These are phyloP conservation scores for Sebastes fasciatus DNA, from an alignment of 2,113 vertebrate species.

Conservation along the genomic window DNA sequence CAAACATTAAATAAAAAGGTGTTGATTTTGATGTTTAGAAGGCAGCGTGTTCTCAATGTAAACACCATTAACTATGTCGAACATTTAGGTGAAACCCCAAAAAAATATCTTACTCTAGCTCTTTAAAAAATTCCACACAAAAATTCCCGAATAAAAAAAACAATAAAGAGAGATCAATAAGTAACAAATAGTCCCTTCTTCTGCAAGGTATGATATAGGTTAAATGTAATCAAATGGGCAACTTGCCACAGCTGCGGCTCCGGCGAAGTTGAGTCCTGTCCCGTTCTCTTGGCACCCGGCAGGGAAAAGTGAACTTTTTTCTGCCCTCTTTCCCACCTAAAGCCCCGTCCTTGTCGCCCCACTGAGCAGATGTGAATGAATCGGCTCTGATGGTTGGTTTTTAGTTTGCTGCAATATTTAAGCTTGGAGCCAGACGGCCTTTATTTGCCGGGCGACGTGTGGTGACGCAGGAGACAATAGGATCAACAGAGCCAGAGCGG, in stretches of 20 bases:
- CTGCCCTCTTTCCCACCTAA: constrained; percentile 92
- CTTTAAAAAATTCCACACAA: constrained; percentile 1
- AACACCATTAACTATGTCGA: background rate
- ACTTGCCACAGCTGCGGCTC: constrained; percentile 92
- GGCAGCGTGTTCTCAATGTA: background rate
- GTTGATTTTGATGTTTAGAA: background rate
- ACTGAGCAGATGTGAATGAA: constrained; percentile 98
- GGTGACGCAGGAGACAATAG: constrained; percentile 92
- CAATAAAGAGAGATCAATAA: constrained; percentile 37
- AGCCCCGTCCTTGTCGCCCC: constrained; percentile 94
- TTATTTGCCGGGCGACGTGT: constrained; percentile 92
- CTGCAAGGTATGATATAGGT: constrained; percentile 46
- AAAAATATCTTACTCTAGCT: constrained; percentile 13
- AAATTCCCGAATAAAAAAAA: constrained; percentile 15
- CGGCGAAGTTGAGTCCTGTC: constrained; percentile 84
- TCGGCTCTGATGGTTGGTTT: constrained; percentile 96
- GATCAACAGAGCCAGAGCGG: constrained; percentile 80
- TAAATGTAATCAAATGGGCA: constrained; percentile 84
- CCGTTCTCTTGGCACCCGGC: constrained; percentile 88
- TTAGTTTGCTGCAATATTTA: constrained; percentile 97
- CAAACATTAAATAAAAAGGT: background rate
- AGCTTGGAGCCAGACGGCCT: constrained; percentile 97
- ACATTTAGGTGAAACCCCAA: constrained; percentile 4
- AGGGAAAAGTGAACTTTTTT: constrained; percentile 91
- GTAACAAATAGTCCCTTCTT: constrained; percentile 25